Conservation (phyloP, 2,113 vertebrate genomes). For the Anolis carolinensis region DNA sequence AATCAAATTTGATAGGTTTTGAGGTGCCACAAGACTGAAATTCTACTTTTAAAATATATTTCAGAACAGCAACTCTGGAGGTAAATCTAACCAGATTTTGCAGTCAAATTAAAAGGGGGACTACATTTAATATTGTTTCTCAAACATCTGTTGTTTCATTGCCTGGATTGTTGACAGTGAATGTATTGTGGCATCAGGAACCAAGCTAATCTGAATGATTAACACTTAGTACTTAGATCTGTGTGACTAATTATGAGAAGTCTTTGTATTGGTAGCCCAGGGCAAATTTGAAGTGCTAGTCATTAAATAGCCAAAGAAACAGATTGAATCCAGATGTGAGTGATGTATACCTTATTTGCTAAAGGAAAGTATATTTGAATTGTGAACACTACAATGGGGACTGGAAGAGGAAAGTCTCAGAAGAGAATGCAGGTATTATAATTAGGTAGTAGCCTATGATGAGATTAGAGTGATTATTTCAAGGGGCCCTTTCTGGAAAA, state of each 20-base stretch:
- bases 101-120: background rate
- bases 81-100: background rate
- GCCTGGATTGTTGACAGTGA: background rate
- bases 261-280: background rate
- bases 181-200: background rate
- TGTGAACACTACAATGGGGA: background rate
- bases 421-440: background rate
- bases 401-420: background rate
- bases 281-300: constrained; percentile 6
- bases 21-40: background rate
- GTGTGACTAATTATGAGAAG: background rate
- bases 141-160: background rate
- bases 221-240: background rate
- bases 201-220: background rate
- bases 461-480: background rate
- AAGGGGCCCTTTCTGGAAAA: background rate
- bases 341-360: background rate
- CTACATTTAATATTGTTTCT: background rate
- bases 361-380: background rate
- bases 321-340: constrained; percentile 1
- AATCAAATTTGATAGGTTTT: no score
- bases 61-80: background rate
- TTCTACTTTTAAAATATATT: background rate
- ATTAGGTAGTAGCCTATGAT: background rate
- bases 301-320: constrained; percentile 11